Evolutionary conservation across 2,888 invertebrate species (phyloP).

Genomic region (Physocephala rufipes): DNA sequence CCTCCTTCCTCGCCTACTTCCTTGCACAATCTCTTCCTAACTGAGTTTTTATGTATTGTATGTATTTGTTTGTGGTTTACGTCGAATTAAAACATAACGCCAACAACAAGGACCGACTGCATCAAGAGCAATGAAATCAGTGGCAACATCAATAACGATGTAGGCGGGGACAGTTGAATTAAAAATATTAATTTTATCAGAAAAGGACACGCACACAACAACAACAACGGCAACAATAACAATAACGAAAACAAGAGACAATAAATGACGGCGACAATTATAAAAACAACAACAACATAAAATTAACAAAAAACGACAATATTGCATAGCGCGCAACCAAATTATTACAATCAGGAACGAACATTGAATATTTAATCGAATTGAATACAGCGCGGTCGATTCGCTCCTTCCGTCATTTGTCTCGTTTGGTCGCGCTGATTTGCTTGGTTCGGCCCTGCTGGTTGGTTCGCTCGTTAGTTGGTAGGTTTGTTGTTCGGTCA

Average conservation of each 20-base stretch:
- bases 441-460: too few species aligned
- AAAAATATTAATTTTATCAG: too few species aligned
- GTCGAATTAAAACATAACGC: not conserved
- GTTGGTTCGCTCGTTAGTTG: too few species aligned
- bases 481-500: too few species aligned
- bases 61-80: too few species aligned
- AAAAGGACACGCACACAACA: too few species aligned
- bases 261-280: not conserved
- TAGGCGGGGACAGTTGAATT: too few species aligned
- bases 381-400: not conserved
- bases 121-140: not conserved
- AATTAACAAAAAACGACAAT: not conserved
- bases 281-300: not conserved
- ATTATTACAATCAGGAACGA: not conserved
- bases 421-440: too few species aligned
- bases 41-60: too few species aligned
- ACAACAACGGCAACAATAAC: not conserved
- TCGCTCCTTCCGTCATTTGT: not conserved
- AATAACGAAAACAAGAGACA: not conserved
- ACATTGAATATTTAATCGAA: constrained; percentile 9
- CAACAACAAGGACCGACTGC: constrained; percentile 1
- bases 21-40: too few species aligned
- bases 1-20: too few species aligned
- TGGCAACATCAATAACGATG: too few species aligned
- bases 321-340: not conserved